Conservation (phyloP, 2,113 vertebrate genomes). For the Echinops telfairi region DNA sequence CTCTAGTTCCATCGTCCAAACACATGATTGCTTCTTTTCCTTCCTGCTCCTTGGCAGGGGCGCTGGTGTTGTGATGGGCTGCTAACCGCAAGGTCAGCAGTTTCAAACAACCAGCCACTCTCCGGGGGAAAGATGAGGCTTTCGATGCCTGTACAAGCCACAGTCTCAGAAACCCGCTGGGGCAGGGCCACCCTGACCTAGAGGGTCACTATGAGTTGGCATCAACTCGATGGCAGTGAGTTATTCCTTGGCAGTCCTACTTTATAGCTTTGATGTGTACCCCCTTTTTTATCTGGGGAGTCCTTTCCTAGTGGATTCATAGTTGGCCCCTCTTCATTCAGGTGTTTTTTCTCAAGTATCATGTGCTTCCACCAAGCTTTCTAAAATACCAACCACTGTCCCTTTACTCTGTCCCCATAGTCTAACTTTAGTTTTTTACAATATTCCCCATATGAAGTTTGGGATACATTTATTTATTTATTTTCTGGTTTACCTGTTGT, state of each 20-base stretch:
- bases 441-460: not conserved
- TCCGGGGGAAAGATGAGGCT: no score
- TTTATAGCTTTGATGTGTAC: not conserved
- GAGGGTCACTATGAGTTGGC: no score
- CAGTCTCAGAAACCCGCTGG: no score
- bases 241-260: not conserved
- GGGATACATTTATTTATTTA: not conserved
- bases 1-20: not conserved
- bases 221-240: no score
- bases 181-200: no score
- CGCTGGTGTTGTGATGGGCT: no score
- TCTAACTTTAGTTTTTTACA: not conserved
- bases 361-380: not conserved
- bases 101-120: no score
- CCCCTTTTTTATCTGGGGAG: not conserved
- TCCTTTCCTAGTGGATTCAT: not conserved
- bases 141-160: no score
- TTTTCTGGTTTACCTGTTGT: slow-evolving; percentile 17
- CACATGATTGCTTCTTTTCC: not conserved
- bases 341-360: not conserved
- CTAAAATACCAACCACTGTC: not conserved
- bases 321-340: not conserved
- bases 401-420: not conserved
- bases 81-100: no score
- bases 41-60: not conserved